Percentiles rank a stretch among this genome's conserved stretches.
These are phyloP conservation scores for Sebastes matsubarae DNA, from an alignment of 2,797 vertebrate genomes.

Conservation along the genomic window DNA sequence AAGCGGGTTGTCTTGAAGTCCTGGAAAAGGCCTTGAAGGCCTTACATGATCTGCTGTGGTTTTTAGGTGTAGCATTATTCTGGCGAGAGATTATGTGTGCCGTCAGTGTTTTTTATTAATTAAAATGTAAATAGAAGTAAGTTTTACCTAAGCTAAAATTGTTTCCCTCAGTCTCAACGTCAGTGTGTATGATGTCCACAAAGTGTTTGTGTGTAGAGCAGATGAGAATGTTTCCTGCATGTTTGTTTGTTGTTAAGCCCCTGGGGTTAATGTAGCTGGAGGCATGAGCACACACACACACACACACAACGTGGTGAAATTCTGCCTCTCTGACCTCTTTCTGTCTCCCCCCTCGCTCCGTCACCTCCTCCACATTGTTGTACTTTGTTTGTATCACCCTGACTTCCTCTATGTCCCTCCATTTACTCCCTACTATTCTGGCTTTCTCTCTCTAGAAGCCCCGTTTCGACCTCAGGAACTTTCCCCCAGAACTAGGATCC, in stretches of 20 bases:
- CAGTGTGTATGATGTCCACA: neutral
- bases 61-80: neutral
- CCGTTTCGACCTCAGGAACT: too few relatives aligned
- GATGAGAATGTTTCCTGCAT: neutral
- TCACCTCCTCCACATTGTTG: neutral
- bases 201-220: neutral
- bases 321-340: conserved; percentile 41
- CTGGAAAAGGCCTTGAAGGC: neutral
- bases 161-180: neutral
- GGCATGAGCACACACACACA: neutral
- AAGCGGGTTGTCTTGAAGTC: neutral
- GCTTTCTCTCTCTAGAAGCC: neutral
- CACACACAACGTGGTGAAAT: neutral
- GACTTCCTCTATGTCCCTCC: neutral
- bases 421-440: neutral
- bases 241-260: conserved; percentile 1
- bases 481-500: too few relatives aligned
- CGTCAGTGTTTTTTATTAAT: neutral
- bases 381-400: neutral
- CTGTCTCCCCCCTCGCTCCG: neutral
- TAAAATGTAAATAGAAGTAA: neutral
- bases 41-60: neutral
- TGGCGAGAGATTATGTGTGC: neutral
- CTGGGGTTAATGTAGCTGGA: neutral
- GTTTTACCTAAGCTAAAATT: neutral